Conservation (phyloP, 2,113 vertebrate species). For the Spilogale gracilis region DNA sequence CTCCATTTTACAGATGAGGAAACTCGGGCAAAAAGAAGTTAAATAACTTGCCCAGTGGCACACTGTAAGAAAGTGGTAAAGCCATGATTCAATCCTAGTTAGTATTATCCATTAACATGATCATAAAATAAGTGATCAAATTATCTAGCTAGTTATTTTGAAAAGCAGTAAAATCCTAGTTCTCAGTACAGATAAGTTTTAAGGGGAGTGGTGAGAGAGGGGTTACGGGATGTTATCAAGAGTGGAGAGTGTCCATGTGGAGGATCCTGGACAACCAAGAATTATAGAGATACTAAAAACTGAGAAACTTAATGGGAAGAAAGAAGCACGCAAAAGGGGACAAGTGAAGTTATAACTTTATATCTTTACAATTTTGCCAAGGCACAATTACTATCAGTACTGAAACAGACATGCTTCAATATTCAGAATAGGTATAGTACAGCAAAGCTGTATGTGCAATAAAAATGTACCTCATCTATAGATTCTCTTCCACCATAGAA, state of each 20-base stretch:
- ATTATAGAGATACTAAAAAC: not conserved
- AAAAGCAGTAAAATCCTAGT: not conserved
- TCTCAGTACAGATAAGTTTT: not conserved
- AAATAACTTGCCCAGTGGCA: not conserved
- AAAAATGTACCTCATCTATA: not conserved
- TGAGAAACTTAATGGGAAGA: not conserved
- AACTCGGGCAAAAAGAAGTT: conserved; percentile 2
- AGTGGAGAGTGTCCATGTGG: not conserved
- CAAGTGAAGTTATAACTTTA: not conserved
- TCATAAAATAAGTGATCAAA: not conserved
- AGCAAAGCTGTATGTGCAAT: not conserved
- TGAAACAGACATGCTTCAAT: not conserved
- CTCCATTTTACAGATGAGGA: not conserved
- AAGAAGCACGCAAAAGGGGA: not conserved
- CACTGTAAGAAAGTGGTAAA: not conserved
- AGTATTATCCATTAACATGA: not conserved
- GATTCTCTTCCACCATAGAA: not conserved
- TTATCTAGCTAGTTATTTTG: not conserved
- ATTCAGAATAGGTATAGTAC: not conserved
- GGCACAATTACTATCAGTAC: not conserved
- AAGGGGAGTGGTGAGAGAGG: not conserved
- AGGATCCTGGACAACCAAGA: not conserved
- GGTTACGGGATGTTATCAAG: not conserved
- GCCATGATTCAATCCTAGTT: not conserved
- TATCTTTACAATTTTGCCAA: not conserved